A percentile compares a stretch with the other conserved stretches of the same genome.
These are phyloP conservation scores for Ostrea edulis DNA, from an alignment of 1,140 invertebrate genomes.

Conservation along the genomic window DNA sequence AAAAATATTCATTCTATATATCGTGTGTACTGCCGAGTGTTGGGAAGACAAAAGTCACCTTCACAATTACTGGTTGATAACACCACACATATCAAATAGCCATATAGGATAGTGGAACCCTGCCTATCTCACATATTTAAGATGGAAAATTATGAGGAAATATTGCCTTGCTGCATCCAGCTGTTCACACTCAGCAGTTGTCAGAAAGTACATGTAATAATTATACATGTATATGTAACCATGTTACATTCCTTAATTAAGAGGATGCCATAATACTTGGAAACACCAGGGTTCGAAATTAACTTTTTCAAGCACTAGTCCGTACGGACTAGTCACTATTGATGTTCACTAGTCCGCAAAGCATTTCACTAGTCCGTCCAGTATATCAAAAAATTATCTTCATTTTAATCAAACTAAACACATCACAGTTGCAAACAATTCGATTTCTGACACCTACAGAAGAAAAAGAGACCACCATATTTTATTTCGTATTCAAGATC, in stretches of 20 bases:
- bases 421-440: too few species aligned
- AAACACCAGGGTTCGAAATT: too few species aligned
- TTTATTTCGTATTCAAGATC: too few species aligned
- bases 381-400: too few species aligned
- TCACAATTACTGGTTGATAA: not conserved
- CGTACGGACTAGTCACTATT: too few species aligned
- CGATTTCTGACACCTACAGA: too few species aligned
- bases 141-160: not conserved
- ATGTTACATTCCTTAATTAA: not conserved
- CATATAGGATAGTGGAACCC: not conserved
- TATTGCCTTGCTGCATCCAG: not conserved
- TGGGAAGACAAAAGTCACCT: not conserved
- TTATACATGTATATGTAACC: not conserved
- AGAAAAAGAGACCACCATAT: too few species aligned
- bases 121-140: not conserved
- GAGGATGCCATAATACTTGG: too few species aligned
- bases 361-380: too few species aligned
- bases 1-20: not conserved
- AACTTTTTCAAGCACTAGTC: too few species aligned
- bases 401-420: too few species aligned
- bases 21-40: not conserved
- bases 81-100: not conserved
- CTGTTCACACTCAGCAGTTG: not conserved
- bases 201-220: constrained; percentile 3
- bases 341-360: too few species aligned